A percentile compares a stretch with the other conserved stretches of the same genome.
Conservation (phyloP, 2,888 invertebrate genomes). For the Trissolcus japonicus region DNA sequence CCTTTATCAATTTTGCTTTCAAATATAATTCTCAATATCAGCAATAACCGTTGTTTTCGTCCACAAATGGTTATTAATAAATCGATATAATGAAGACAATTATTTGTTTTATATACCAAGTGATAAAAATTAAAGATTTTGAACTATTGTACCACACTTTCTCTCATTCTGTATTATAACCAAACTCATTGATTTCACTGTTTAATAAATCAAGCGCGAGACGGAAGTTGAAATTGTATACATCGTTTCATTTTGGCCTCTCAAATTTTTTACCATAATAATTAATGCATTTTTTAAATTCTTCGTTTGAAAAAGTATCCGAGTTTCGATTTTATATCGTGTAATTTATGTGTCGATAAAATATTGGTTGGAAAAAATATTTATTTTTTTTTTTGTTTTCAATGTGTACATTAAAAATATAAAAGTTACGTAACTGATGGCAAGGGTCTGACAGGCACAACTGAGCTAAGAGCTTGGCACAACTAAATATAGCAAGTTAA, state of each 20-base stretch:
- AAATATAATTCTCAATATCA: neutral
- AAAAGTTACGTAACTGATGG: conserved; percentile 17
- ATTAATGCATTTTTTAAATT: neutral
- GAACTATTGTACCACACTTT: neutral
- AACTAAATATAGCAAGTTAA: conserved; percentile 64
- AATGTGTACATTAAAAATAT: conserved; percentile 8
- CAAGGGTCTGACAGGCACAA: conserved; percentile 5
- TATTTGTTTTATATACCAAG: neutral
- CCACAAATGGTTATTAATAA: no score
- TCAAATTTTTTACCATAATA: neutral
- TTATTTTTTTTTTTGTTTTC: neutral
- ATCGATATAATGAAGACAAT: no score
- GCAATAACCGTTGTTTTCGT: neutral
- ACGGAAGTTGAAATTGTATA: no score
- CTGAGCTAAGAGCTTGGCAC: conserved; percentile 9
- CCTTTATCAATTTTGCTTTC: conserved; percentile 9
- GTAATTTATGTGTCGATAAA: neutral
- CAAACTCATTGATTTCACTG: no score
- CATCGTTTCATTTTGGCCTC: no score
- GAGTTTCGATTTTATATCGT: neutral
- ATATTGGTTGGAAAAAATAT: no score
- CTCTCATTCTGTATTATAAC: no score
- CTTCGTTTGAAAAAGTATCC: neutral
- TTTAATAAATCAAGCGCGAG: no score
- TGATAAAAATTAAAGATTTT: neutral